These are phyloP conservation scores for Aphodius granarius DNA, from an alignment of 2,888 invertebrate species.

Conservation along the genomic window DNA sequence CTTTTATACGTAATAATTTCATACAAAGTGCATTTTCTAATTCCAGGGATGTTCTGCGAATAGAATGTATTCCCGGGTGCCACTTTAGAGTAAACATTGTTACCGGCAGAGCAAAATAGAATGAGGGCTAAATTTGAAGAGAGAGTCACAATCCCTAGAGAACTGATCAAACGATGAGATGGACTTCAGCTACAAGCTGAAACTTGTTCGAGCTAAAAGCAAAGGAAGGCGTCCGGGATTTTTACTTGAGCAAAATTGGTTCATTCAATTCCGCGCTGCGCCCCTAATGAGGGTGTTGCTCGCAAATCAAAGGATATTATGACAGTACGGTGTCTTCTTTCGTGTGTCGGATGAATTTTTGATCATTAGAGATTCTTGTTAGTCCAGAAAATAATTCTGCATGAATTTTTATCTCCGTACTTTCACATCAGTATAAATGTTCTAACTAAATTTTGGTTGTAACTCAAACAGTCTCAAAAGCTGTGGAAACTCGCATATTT, in stretches of 20 bases:
- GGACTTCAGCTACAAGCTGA: not conserved
- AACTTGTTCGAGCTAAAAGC: not conserved
- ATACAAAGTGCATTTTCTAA: not conserved
- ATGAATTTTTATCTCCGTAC: no score
- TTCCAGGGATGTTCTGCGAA: not conserved
- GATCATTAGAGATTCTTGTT: not conserved
- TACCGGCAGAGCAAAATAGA: not conserved
- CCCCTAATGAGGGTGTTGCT: not conserved
- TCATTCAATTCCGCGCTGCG: not conserved
- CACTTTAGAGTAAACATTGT: not conserved
- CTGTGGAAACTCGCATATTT: no score
- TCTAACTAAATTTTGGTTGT: no score
- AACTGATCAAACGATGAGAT: slow-evolving; percentile 6
- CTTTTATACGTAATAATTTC: not conserved
- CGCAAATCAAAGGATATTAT: not conserved
- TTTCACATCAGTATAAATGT: no score
- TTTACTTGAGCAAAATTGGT: not conserved
- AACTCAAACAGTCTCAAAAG: no score
- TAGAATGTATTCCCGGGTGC: not conserved
- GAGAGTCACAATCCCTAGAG: not conserved
- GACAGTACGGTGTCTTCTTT: not conserved
- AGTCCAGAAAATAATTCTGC: not conserved
- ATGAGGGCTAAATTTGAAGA: slow-evolving; percentile 5
- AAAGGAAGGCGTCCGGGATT: not conserved
- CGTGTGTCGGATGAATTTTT: not conserved